Conservation (phyloP, 2,888 invertebrate genomes). For the Meta bourneti region DNA sequence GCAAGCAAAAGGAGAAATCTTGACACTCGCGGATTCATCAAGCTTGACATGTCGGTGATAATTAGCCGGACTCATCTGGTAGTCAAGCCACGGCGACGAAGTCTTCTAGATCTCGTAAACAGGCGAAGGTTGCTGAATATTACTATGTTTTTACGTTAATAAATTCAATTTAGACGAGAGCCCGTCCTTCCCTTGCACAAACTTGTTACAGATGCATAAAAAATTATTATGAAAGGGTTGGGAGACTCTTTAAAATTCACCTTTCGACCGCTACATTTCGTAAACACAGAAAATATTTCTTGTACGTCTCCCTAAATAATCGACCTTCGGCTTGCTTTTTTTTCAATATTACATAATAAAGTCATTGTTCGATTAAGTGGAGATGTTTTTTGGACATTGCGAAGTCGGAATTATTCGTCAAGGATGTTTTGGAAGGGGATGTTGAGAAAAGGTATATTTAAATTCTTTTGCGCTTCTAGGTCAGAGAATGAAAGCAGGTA, state of each 20-base stretch:
- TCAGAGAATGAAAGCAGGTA: not conserved
- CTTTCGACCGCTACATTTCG: not conserved
- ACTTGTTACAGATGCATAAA: not conserved
- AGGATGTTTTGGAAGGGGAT: not conserved
- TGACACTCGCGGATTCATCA: slow-evolving; percentile 39
- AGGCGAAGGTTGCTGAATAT: too few relatives aligned
- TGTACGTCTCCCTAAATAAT: slow-evolving; percentile 13
- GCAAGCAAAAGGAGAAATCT: too few relatives aligned
- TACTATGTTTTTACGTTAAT: not conserved
- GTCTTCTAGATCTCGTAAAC: too few relatives aligned
- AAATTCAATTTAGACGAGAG: not conserved
- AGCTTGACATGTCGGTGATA: too few relatives aligned
- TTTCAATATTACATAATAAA: slow-evolving; percentile 20
- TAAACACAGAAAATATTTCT: slow-evolving; percentile 15
- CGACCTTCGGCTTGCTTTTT: slow-evolving; percentile 32
- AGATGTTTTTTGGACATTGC: not conserved
- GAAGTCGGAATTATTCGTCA: not conserved
- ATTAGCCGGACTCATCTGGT: not conserved
- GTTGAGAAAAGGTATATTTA: not conserved
- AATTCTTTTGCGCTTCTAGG: not conserved
- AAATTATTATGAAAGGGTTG: too few relatives aligned
- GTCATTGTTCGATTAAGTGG: slow-evolving; percentile 46
- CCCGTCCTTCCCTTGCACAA: not conserved
- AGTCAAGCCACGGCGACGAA: not conserved
- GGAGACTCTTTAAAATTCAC: not conserved